Base-by-base conservation (phyloP, 2,888 invertebrate species). In the Gastrophysa polygoni region DNA sequence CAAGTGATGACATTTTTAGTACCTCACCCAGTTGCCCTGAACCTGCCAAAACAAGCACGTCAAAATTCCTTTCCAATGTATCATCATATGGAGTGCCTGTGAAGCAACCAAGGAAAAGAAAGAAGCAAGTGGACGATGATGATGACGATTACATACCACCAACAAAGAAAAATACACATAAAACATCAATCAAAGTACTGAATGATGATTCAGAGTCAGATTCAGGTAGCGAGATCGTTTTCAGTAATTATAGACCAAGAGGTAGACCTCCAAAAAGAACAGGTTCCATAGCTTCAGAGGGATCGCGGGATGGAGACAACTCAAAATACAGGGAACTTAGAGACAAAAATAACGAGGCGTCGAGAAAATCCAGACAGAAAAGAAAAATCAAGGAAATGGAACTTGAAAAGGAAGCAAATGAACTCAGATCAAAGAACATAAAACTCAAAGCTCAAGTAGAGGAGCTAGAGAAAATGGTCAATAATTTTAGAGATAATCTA, bases 341-440 rank as follows among this genome's bases (percentile, higher is more conserved):
- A 59, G 89, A 90, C 75, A 90, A 90, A 77, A 92, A 92, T 80
- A 92, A 92, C 77, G 91, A 91, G 80, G 91, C 91, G 46, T 91
- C 91, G 44, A 85, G 91, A 71, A 86, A 88, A 71, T 91, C 91
- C 1, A 83, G 91, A 67, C 86, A 88, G 82, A 91, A 90, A 73
- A 85, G 91, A 68, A 91, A 90, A 80, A 77, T 80, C 1, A 85
- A 85, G 64, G 87, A 88, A 69, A 69, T 71, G 16, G 82, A 83
- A 59, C 80, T 85, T 76, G 77, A 81, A 51, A 70, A 72, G 11
- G 82, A 83, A 63, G 81, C 83, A 1, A 76, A 83, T 20, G 84
- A 87, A 50, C 80, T 91, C 63, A 87, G 88, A 73, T 84, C 83
- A 57, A 84, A 84, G 71, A 91, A 91, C 77, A 83, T 86, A 65